A percentile compares a stretch with the other conserved stretches of the same genome.
These are phyloP conservation scores for Hecatera dysodea DNA, from an alignment of 2,888 invertebrate genomes.

Conservation along the genomic window DNA sequence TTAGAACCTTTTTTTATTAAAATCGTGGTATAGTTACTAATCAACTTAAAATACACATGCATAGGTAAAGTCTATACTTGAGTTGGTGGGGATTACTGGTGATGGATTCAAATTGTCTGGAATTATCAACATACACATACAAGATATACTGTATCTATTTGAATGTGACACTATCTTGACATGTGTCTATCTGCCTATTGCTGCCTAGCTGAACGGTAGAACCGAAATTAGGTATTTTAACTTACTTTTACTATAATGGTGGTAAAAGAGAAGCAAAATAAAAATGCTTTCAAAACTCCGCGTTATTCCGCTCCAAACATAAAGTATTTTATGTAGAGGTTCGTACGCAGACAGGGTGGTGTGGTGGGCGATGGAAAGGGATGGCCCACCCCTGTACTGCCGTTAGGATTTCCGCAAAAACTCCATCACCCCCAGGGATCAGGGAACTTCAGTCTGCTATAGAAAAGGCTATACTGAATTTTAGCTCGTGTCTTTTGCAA, in stretches of 20 bases:
- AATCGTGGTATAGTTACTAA: neutral
- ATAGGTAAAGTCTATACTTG: too few relatives aligned
- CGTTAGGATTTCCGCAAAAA: slow-evolving; percentile 17
- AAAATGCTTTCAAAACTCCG: slow-evolving; percentile 16
- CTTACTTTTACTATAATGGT: neutral
- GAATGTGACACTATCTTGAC: neutral
- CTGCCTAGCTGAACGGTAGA: neutral
- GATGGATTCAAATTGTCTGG: too few relatives aligned
- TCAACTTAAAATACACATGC: neutral
- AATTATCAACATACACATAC: neutral
- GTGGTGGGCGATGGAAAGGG: slow-evolving; percentile 19
- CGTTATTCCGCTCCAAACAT: neutral
- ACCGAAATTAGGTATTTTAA: neutral
- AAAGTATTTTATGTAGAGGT: slow-evolving; percentile 28
- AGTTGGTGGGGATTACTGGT: too few relatives aligned
- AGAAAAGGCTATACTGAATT: slow-evolving; percentile 2
- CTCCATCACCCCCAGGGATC: slow-evolving; percentile 25
- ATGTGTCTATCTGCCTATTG: neutral
- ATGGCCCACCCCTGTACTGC: slow-evolving; percentile 9
- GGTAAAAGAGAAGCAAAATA: neutral
- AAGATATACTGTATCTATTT: neutral
- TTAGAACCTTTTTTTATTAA: neutral
- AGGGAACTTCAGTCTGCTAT: neutral
- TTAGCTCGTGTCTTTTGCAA: neutral
- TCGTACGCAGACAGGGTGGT: slow-evolving; percentile 30